Conservation (phyloP, 1,140 invertebrate species). For the Apis dorsata region DNA sequence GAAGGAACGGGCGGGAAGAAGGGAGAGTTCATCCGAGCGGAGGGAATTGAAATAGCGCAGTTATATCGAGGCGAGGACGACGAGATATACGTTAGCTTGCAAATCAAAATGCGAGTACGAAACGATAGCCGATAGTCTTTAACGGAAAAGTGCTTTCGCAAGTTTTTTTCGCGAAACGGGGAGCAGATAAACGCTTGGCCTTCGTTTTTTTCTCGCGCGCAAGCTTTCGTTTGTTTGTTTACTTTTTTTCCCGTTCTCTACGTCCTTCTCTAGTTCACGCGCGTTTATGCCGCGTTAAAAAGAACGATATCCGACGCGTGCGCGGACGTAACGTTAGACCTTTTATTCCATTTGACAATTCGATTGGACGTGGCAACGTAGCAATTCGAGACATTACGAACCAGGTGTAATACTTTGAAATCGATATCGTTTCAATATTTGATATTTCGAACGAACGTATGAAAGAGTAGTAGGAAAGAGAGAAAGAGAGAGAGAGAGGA, state of each 20-base stretch:
- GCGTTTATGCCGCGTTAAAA: background rate
- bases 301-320: too few relatives aligned
- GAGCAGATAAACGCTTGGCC: background rate
- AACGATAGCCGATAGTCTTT: background rate
- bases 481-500: too few relatives aligned
- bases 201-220: background rate
- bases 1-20: background rate
- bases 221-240: background rate
- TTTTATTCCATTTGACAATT: background rate
- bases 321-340: background rate
- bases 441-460: background rate
- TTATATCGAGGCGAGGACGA: conserved; percentile 20
- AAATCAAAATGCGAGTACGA: background rate
- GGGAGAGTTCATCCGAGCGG: conserved; percentile 3
- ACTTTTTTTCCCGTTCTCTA: too few relatives aligned
- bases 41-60: background rate
- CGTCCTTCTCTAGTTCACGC: too few relatives aligned
- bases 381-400: background rate
- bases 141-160: conserved; percentile 9
- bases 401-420: too few relatives aligned
- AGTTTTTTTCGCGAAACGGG: background rate
- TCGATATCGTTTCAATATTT: background rate
- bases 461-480: background rate
- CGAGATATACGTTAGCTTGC: background rate
- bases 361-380: background rate